Evolutionary conservation across 2,113 vertebrate species (phyloP).

Genomic region (Morone saxatilis): DNA sequence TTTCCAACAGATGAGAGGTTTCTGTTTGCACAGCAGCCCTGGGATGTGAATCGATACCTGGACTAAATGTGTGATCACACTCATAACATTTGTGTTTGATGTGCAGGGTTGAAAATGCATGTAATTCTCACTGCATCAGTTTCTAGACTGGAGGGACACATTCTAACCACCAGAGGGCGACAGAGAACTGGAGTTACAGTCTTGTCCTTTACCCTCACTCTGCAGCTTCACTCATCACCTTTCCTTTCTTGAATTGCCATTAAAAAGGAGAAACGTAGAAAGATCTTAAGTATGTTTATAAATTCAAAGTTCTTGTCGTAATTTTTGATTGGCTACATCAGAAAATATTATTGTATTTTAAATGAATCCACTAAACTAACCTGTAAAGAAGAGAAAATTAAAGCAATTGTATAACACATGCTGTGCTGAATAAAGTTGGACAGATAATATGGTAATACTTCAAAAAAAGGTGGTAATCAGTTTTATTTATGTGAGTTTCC

Average conservation of each 20-base stretch:
- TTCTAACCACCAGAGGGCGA: conserved; percentile 73
- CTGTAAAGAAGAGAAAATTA: conserved; percentile 4
- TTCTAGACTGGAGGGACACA: conserved; percentile 6
- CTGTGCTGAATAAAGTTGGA: conserved; percentile 18
- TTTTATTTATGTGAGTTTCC: conserved; percentile 19
- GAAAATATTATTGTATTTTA: neutral
- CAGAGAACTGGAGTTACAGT: conserved; percentile 50
- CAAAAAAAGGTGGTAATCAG: neutral
- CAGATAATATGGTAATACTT: neutral
- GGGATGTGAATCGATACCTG: conserved; percentile 39
- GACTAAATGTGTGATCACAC: conserved; percentile 10
- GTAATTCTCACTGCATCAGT: neutral
- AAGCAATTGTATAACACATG: neutral
- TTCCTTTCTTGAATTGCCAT: neutral
- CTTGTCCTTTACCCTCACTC: neutral
- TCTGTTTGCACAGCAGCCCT: conserved; percentile 46
- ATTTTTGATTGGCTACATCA: neutral
- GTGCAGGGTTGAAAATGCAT: neutral
- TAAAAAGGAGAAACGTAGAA: neutral
- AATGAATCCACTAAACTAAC: neutral
- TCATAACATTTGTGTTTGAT: neutral
- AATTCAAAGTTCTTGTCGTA: neutral
- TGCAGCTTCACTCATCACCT: neutral
- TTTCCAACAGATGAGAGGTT: conserved; percentile 58
- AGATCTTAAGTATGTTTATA: neutral